Conservation (phyloP, 1,140 invertebrate genomes). For the Polypedilum vanderplanki region DNA sequence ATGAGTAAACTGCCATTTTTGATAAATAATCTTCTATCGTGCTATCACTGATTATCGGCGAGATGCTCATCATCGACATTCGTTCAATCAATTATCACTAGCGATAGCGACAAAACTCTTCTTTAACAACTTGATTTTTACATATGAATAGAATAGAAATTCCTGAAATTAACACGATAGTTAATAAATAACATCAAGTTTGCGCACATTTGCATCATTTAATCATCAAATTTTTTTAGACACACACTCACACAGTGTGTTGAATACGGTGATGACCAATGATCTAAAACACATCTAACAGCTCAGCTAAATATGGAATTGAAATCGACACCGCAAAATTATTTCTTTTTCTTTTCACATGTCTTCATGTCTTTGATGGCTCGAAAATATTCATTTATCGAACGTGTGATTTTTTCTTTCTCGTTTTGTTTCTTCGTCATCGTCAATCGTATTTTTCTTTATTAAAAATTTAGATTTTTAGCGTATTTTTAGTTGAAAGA, state of each 20-base stretch:
- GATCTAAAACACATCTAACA: conserved; percentile 13
- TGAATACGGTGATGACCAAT: neutral
- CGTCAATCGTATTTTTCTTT: neutral
- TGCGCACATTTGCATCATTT: conserved; percentile 17
- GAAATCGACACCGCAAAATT: conserved; percentile 6
- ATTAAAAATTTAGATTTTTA: too few relatives aligned
- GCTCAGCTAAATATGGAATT: neutral
- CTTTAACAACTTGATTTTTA: neutral
- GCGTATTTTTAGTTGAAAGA: too few relatives aligned
- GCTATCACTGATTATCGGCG: neutral
- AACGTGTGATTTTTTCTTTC: neutral
- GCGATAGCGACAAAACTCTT: too few relatives aligned
- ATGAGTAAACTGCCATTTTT: neutral
- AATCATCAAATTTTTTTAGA: conserved; percentile 7
- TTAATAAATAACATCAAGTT: conserved; percentile 20
- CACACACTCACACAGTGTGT: neutral
- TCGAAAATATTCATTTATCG: conserved; percentile 12
- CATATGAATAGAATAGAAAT: neutral
- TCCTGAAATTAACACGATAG: neutral
- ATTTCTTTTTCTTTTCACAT: neutral
- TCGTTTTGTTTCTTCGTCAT: neutral
- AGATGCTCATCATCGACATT: neutral
- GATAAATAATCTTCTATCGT: neutral
- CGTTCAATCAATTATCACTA: neutral
- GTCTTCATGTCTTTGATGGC: neutral